These are phyloP conservation scores for Limenitis camilla DNA, from an alignment of 2,888 invertebrate species.

Conservation along the genomic window DNA sequence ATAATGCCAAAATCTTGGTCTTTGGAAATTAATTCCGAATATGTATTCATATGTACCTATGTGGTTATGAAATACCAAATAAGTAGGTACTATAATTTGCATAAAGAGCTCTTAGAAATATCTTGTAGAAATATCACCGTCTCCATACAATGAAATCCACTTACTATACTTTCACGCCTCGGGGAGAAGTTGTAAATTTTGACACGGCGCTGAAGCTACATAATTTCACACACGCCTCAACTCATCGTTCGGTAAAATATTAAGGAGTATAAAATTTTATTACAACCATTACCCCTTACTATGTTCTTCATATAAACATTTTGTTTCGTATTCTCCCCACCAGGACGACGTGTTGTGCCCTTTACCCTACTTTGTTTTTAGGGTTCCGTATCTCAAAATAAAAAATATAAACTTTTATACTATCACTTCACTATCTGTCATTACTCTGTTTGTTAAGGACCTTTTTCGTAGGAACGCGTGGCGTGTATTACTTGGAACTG, in stretches of 20 bases:
- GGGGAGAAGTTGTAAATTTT: conserved; percentile 50
- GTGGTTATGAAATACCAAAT: neutral
- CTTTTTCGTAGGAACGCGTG: too few relatives aligned
- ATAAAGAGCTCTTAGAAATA: conserved; percentile 2
- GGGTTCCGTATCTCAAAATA: too few relatives aligned
- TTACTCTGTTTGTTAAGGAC: too few relatives aligned
- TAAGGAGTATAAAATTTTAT: conserved; percentile 73
- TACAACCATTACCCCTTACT: conserved; percentile 63
- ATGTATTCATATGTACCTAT: too few relatives aligned
- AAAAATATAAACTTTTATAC: too few relatives aligned
- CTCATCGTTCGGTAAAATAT: conserved; percentile 70
- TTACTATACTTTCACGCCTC: conserved; percentile 30
- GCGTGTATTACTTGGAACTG: too few relatives aligned
- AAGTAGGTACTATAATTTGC: neutral
- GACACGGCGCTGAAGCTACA: conserved; percentile 46
- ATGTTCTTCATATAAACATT: conserved; percentile 63
- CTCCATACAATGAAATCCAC: conserved; percentile 30
- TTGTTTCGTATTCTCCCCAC: conserved; percentile 49
- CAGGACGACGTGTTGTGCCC: conserved; percentile 35
- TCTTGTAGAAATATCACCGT: conserved; percentile 14
- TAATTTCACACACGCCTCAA: conserved; percentile 67
- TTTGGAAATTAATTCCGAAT: too few relatives aligned
- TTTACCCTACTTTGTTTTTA: conserved; percentile 40
- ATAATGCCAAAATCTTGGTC: too few relatives aligned
- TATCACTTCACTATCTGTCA: too few relatives aligned